Percentiles rank a stretch among this genome's conserved stretches.
Evolutionary conservation across 2,888 invertebrate genomes (phyloP).

Genomic region (Sinopyrophorus schimmeli): DNA sequence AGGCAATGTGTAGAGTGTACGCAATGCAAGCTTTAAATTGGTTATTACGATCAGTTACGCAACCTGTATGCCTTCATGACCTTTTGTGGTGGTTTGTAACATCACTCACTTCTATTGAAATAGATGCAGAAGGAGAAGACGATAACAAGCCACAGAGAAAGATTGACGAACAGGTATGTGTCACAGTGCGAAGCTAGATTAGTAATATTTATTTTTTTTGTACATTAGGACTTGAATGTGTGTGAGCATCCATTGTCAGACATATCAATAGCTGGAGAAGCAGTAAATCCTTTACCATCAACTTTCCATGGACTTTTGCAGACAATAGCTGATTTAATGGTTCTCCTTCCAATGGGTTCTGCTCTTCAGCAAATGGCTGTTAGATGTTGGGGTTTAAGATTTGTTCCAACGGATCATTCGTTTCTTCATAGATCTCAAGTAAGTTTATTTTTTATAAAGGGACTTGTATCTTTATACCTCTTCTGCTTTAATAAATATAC

Average conservation of each 20-base stretch:
- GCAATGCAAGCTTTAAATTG: slow-evolving; percentile 95
- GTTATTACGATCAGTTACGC: slow-evolving; percentile 89
- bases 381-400: slow-evolving; percentile 90
- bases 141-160: slow-evolving; percentile 57
- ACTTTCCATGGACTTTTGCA: slow-evolving; percentile 83
- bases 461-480: no score
- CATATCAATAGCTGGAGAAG: slow-evolving; percentile 73
- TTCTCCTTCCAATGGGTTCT: slow-evolving; percentile 83
- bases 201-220: no score
- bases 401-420: slow-evolving; percentile 85
- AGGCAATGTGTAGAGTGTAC: slow-evolving; percentile 79
- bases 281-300: slow-evolving; percentile 64
- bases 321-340: slow-evolving; percentile 90
- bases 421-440: slow-evolving; percentile 74
- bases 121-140: slow-evolving; percentile 60
- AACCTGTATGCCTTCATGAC: slow-evolving; percentile 90
- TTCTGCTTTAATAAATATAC: no score
- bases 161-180: slow-evolving; percentile 51
- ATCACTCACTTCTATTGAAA: slow-evolving; percentile 68
- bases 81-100: slow-evolving; percentile 96
- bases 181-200: no score
- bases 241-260: slow-evolving; percentile 82
- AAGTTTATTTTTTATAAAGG: no score
- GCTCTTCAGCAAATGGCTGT: slow-evolving; percentile 90
- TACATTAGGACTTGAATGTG: slow-evolving; percentile 63